Evolutionary conservation across 2,113 vertebrate species (phyloP).

Genomic region (Cephalopholis sonnerati): DNA sequence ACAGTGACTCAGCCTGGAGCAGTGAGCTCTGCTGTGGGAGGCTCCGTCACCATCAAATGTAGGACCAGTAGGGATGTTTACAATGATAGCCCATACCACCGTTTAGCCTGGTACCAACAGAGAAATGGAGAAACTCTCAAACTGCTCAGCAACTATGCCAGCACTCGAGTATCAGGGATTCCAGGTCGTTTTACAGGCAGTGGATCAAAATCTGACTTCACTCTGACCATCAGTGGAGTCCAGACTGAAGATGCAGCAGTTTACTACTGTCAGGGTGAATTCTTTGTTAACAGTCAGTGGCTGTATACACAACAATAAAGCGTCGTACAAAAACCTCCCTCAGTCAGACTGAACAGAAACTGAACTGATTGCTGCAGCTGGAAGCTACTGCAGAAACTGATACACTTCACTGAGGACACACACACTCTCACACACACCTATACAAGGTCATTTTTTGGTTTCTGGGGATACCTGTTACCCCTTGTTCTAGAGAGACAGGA

Average conservation of each 20-base stretch:
- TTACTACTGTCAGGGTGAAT: background rate
- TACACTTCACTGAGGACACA: no score
- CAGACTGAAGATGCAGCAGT: background rate
- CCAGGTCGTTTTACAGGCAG: background rate
- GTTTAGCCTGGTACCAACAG: background rate
- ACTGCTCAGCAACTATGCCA: background rate
- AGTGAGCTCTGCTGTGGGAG: background rate
- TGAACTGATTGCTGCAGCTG: no score
- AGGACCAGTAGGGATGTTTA: background rate
- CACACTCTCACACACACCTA: no score
- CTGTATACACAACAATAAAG: background rate
- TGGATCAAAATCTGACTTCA: background rate
- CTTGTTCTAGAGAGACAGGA: no score
- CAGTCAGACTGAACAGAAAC: background rate
- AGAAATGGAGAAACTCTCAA: no score
- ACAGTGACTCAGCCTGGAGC: no score
- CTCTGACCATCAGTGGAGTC: conserved; percentile 13
- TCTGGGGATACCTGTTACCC: no score
- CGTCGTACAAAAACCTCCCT: background rate
- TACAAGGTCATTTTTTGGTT: no score
- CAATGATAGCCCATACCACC: background rate
- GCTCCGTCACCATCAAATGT: background rate
- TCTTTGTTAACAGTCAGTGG: background rate
- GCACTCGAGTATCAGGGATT: conserved; percentile 5
- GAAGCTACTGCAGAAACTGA: no score